phyloP scores from a whole-genome alignment of 2,113 vertebrate genomes.

The Proteles cristata region DNA sequence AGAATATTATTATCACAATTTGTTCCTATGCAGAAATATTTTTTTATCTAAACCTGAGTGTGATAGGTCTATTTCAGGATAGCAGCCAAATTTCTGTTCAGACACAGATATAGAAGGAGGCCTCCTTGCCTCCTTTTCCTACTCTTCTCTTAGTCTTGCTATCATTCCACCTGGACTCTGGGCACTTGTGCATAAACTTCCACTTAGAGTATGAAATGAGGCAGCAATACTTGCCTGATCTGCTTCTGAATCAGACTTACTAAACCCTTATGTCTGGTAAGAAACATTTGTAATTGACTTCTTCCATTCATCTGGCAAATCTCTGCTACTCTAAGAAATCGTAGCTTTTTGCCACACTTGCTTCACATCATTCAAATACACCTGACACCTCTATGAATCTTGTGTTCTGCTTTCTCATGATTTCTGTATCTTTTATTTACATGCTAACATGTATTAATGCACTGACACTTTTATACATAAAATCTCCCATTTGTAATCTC shows the following conservation, averaged over 20 bases:
- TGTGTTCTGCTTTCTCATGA: neutral
- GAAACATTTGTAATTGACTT: neutral
- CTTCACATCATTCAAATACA: neutral
- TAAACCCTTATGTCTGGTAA: neutral
- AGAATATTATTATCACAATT: neutral
- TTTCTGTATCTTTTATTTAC: neutral
- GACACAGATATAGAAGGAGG: neutral
- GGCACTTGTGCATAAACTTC: neutral
- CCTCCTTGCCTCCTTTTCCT: neutral
- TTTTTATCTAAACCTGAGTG: neutral
- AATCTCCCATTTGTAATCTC: neutral
- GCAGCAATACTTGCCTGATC: neutral
- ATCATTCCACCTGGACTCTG: neutral
- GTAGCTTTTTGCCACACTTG: neutral
- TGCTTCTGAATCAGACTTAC: neutral
- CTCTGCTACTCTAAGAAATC: neutral
- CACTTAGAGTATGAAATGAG: neutral
- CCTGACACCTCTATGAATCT: neutral
- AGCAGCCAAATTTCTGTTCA: neutral
- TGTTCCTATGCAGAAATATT: neutral
- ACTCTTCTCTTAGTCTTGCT: neutral
- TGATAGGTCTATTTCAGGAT: neutral
- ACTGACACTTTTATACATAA: neutral
- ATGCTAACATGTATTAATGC: neutral
- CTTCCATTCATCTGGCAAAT: neutral